These are phyloP conservation scores for Chaetops frenatus DNA, from an alignment of 2,113 vertebrate genomes.

Conservation along the genomic window DNA sequence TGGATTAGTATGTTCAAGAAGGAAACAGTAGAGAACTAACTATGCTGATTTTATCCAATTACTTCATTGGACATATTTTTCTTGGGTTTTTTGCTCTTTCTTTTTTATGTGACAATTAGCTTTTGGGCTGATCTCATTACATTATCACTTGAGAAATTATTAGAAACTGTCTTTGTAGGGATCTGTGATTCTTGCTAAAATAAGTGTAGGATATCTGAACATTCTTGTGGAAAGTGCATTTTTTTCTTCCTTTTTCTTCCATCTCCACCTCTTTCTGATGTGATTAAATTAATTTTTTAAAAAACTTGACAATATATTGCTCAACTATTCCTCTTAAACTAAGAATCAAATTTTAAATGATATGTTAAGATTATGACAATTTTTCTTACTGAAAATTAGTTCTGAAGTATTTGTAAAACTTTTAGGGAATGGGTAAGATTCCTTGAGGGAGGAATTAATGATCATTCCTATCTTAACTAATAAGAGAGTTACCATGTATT, in stretches of 20 bases:
- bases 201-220: neutral
- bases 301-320: neutral
- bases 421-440: neutral
- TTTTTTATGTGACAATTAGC: neutral
- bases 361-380: neutral
- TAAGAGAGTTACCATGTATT: neutral
- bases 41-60: neutral
- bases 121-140: neutral
- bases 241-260: neutral
- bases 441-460: neutral
- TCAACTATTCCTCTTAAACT: neutral
- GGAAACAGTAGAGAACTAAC: neutral
- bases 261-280: neutral
- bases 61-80: neutral
- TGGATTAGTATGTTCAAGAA: neutral
- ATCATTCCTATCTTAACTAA: neutral
- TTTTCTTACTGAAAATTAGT: neutral
- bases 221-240: accelerated
- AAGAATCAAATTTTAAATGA: neutral
- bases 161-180: neutral
- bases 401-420: neutral
- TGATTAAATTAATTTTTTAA: neutral
- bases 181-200: neutral
- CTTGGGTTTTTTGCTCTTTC: neutral
- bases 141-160: neutral